These are phyloP conservation scores for Pandemis corylana DNA, from an alignment of 2,888 invertebrate species.

Conservation along the genomic window DNA sequence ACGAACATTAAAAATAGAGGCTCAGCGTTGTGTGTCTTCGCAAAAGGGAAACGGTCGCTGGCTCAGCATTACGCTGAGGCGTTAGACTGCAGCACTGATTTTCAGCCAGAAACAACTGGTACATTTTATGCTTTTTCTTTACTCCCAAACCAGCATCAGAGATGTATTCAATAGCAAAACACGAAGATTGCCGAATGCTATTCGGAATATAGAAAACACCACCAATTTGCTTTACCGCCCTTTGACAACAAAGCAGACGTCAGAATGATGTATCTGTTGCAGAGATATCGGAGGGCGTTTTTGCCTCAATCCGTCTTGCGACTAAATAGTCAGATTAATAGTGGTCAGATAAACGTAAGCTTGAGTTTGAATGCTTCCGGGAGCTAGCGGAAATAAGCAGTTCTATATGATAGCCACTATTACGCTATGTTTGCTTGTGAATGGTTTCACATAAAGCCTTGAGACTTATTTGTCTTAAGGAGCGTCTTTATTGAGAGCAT, in stretches of 20 bases:
- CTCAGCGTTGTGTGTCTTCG: no score
- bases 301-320: constrained; percentile 14
- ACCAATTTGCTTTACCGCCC: neutral
- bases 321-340: constrained; percentile 4
- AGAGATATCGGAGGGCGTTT: constrained; percentile 2
- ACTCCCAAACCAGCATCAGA: no score
- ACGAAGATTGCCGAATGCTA: neutral
- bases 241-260: constrained; percentile 4
- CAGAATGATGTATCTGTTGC: constrained; percentile 10
- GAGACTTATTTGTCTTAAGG: no score
- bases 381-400: neutral
- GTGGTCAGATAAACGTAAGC: constrained; percentile 2
- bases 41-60: no score
- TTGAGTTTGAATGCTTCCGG: neutral
- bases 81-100: no score
- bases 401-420: neutral
- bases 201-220: neutral
- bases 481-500: no score
- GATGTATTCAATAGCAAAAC: neutral
- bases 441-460: neutral
- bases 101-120: no score
- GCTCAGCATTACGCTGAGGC: no score
- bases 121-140: no score
- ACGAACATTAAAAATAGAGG: no score
- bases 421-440: neutral